Base-by-base conservation (phyloP, 35 echinoderm and acorn worm genomes). In the Ophioderma brevispina region DNA sequence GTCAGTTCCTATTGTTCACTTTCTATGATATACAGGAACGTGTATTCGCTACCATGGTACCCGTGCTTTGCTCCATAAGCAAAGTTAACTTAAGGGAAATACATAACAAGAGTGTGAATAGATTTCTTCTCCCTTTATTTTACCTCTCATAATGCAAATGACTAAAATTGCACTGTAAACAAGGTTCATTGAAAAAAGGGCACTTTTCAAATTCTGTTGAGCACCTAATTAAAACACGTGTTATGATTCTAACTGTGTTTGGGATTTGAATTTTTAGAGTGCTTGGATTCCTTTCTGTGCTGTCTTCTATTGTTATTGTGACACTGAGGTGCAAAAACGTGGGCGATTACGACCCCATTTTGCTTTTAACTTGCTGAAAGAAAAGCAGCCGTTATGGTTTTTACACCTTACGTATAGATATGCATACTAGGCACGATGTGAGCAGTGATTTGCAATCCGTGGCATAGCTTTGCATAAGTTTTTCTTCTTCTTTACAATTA, bases 221-320 rank as follows among this genome's bases (percentile, higher is more conserved):
- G 59, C 59, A 70, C 59, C 59, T 70, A 70, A 70, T 70, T 70
- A 70, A 70, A 70, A 70, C 59, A 70, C 28, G 23, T 70, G 59
- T 70, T 25, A 25, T 70, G 59, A 70, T 8, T 6, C 10, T 70
- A 25, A 70, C 59, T 70, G 28, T 13, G 59, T 70, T 70, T 70
- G 28, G 59, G n/a, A 2, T 8, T 30, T 46, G 10, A 70, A 70
- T 70, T 70, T 70, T 70, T 2, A 2, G 23, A 70, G 28, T 70
- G 15, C n/a, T 70, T 30, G 2, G 10, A 8, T 6, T 18, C 28
- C 10, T 13, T 70, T 13, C n/a, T 70, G n/a, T 30, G 59, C 4
- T 70, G 59, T 70, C 59, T 30, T 18, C n/a, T 70, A 70, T 25
- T 30, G 28, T 25, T 70, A 70, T 70, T 70, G 59, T 70, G 10